Evolutionary conservation across 2,888 invertebrate genomes (phyloP).

Genomic region (Drepana falcataria): DNA sequence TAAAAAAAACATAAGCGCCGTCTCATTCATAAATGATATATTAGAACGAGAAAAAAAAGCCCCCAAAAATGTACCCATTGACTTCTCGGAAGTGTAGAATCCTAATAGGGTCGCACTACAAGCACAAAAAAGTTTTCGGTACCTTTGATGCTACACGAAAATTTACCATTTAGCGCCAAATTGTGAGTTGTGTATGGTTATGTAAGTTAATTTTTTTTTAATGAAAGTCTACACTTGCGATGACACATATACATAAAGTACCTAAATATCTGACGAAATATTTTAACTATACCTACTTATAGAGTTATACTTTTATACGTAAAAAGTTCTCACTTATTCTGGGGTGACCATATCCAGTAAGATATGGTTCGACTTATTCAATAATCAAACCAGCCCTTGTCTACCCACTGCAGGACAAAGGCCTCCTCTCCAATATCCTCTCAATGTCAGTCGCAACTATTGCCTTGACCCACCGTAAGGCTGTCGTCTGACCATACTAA

Average conservation of each 20-base stretch:
- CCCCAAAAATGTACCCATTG: conserved; percentile 15
- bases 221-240: conserved; percentile 1
- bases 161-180: conserved; percentile 29
- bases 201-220: conserved; percentile 17
- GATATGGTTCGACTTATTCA: too few relatives aligned
- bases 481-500: too few relatives aligned
- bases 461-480: too few relatives aligned
- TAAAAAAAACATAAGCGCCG: conserved; percentile 21
- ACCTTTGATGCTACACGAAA: conserved; percentile 20
- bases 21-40: conserved; percentile 18
- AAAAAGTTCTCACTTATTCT: too few relatives aligned
- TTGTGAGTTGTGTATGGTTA: conserved; percentile 19
- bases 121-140: conserved; percentile 20
- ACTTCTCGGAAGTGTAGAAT: conserved; percentile 41
- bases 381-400: too few relatives aligned
- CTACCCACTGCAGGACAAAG: too few relatives aligned
- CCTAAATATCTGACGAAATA: too few relatives aligned
- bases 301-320: too few relatives aligned
- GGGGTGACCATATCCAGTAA: too few relatives aligned
- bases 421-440: too few relatives aligned
- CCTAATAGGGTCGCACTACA: conserved; percentile 22
- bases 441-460: too few relatives aligned
- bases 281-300: too few relatives aligned
- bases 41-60: conserved; percentile 12
- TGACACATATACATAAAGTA: not conserved